Conservation (phyloP, 2,888 invertebrate genomes). For the Alentia gelatinosa region DNA sequence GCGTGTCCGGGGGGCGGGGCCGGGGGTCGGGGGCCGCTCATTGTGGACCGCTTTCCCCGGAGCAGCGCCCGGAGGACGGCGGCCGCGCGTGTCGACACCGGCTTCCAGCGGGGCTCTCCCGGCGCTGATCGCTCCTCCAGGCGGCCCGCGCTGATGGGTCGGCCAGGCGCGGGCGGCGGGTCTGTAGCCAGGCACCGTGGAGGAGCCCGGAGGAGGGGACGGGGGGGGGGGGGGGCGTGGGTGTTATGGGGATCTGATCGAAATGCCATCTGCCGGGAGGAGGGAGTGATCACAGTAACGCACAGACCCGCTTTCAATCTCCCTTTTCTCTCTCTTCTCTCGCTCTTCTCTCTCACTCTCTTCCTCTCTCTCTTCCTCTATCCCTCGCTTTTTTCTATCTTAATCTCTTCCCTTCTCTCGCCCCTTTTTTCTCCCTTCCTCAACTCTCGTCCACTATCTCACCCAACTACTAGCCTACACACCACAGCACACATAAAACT, state of each 20-base stretch:
- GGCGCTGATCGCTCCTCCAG: not conserved
- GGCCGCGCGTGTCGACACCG: not conserved
- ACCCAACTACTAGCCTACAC: too few species aligned
- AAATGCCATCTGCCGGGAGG: not conserved
- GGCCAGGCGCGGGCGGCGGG: not conserved
- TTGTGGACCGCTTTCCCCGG: not conserved
- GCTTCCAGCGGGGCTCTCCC: not conserved
- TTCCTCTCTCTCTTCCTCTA: too few species aligned
- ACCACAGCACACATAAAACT: too few species aligned
- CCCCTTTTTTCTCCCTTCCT: too few species aligned
- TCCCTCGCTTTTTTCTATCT: too few species aligned
- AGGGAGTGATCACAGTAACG: not conserved
- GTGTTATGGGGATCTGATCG: not conserved
- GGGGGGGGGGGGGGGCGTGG: not conserved
- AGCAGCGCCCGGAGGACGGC: not conserved
- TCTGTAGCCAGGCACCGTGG: slow-evolving; percentile 33
- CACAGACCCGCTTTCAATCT: not conserved
- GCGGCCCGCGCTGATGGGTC: not conserved
- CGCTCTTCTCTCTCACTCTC: too few species aligned
- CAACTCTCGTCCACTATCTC: too few species aligned
- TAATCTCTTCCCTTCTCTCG: too few species aligned
- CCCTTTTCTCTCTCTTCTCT: not conserved
- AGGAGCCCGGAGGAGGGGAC: not conserved
- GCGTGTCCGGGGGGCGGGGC: too few species aligned
- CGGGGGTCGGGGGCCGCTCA: too few species aligned